Percentiles rank a stretch among this genome's conserved stretches.
These are phyloP conservation scores for Pyxicephalus adspersus DNA, from an alignment of 2,113 vertebrate genomes.

Conservation along the genomic window DNA sequence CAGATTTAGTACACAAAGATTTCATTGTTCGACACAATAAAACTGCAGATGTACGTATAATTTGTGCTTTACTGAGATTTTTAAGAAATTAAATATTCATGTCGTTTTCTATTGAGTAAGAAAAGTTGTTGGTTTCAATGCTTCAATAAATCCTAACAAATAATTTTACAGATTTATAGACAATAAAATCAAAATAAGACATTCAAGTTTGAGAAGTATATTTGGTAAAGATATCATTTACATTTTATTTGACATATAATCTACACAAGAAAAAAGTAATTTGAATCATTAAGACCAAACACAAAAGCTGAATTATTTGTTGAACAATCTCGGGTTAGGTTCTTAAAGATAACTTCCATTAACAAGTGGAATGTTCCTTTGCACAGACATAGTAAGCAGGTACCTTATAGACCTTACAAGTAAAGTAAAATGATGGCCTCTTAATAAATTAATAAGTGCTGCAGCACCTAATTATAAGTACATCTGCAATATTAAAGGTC, in stretches of 20 bases:
- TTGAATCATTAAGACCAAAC: neutral
- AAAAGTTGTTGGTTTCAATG: neutral
- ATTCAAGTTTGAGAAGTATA: neutral
- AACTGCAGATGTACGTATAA: neutral
- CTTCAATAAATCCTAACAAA: neutral
- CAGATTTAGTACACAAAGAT: too few relatives aligned
- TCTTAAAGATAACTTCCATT: neutral
- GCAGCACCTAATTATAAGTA: too few relatives aligned
- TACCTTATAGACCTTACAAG: too few relatives aligned
- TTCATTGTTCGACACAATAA: neutral
- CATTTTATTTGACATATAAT: neutral
- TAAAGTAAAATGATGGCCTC: too few relatives aligned
- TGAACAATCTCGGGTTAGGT: neutral
- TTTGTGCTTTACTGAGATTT: neutral
- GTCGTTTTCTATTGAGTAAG: too few relatives aligned
- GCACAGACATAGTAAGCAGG: too few relatives aligned
- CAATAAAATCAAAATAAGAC: neutral
- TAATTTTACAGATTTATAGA: neutral
- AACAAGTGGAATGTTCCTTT: too few relatives aligned
- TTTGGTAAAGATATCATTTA: too few relatives aligned
- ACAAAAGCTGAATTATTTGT: neutral
- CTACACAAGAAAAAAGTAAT: neutral
- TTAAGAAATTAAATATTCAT: slow-evolving; percentile 2
- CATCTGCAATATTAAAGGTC: too few relatives aligned
- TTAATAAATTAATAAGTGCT: too few relatives aligned